Conservation (phyloP, 2,888 invertebrate genomes). For the Aspidiotus destructor region DNA sequence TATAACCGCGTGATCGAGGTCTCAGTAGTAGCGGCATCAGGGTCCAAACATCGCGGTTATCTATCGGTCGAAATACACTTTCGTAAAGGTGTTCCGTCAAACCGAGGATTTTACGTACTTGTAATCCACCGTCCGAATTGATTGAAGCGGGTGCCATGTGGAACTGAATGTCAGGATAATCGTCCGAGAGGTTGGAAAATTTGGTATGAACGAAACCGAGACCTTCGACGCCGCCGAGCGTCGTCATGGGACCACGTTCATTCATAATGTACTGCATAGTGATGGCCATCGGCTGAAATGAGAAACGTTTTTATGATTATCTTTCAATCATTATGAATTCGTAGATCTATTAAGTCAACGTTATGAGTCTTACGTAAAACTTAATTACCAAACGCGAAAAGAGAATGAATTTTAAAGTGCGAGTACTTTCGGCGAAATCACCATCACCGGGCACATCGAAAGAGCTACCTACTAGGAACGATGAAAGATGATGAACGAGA, state of each 20-base stretch:
- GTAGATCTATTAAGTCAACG: too few species aligned
- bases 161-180: slow-evolving; percentile 82
- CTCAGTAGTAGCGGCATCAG: slow-evolving; percentile 74
- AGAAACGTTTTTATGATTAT: not conserved
- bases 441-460: too few species aligned
- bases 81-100: slow-evolving; percentile 70
- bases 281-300: slow-evolving; percentile 58
- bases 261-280: slow-evolving; percentile 70
- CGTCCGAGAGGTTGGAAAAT: slow-evolving; percentile 63
- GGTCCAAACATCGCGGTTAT: slow-evolving; percentile 69
- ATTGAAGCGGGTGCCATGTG: slow-evolving; percentile 87
- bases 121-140: slow-evolving; percentile 56
- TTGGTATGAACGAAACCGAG: slow-evolving; percentile 78
- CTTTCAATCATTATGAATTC: too few species aligned
- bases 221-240: slow-evolving; percentile 77
- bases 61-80: slow-evolving; percentile 67
- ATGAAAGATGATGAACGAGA: too few species aligned
- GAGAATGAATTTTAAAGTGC: too few species aligned
- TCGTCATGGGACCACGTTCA: slow-evolving; percentile 75
- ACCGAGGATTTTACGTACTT: slow-evolving; percentile 67
- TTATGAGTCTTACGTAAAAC: too few species aligned
- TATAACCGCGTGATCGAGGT: slow-evolving; percentile 64
- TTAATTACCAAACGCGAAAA: too few species aligned
- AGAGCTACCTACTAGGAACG: too few species aligned
- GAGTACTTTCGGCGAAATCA: too few species aligned